Evolutionary conservation across 2,888 invertebrate species (phyloP).

Genomic region (Azorinus chamasolen): DNA sequence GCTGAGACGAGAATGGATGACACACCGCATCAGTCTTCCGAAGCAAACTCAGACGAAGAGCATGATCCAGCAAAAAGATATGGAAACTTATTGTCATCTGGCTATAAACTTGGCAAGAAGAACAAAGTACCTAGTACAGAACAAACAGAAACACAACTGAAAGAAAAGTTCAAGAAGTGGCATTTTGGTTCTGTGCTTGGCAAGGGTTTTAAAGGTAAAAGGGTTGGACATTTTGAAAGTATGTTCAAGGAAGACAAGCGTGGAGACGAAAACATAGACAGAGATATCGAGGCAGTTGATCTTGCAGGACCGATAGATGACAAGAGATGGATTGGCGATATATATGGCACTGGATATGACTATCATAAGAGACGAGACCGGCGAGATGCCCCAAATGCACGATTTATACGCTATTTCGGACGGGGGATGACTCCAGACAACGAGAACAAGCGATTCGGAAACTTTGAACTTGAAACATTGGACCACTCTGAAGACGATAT

Average conservation of each 20-base stretch:
- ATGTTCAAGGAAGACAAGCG: neutral
- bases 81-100: slow-evolving; percentile 33
- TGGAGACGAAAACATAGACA: slow-evolving; percentile 12
- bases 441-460: neutral
- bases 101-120: slow-evolving; percentile 36
- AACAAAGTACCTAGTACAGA: neutral
- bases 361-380: slow-evolving; percentile 26
- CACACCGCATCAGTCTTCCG: too few relatives aligned
- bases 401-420: slow-evolving; percentile 33
- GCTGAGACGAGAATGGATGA: too few relatives aligned
- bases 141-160: too few relatives aligned
- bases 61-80: neutral
- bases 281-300: slow-evolving; percentile 33
- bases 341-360: slow-evolving; percentile 19
- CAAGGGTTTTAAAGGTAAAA: slow-evolving; percentile 6
- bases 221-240: neutral
- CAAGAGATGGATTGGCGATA: slow-evolving; percentile 32
- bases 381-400: slow-evolving; percentile 11
- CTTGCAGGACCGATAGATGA: slow-evolving; percentile 20
- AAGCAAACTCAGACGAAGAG: too few relatives aligned
- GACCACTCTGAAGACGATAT: neutral
- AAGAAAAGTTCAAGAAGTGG: too few relatives aligned
- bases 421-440: slow-evolving; percentile 17
- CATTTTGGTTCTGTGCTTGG: slow-evolving; percentile 7
- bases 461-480: neutral